Evolutionary conservation across 2,113 vertebrate species (phyloP), one percentile per base, ranked within the genome.

Genomic region (Oriolus oriolus): DNA sequence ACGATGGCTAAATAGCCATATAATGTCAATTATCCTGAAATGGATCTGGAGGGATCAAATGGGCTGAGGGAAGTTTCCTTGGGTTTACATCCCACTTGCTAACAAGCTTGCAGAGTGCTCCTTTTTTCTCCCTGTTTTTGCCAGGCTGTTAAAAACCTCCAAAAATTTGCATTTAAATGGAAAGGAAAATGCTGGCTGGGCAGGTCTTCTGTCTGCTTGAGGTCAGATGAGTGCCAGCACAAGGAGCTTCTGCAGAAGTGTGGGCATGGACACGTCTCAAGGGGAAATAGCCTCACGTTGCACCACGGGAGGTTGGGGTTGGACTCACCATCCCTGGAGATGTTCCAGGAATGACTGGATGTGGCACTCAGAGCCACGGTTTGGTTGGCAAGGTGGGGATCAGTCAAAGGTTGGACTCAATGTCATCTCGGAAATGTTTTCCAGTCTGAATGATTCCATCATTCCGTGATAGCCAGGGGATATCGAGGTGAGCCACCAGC

Each of bases 401-500:
- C 8, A 10, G 30, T 3, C 50, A 26, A 13, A 49, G 44, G 13
- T 10, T 66, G 52, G 42, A 17, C 8, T 31, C 2, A 0, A 16
- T 41, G 42, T n/a, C n/a, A 2, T 10, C 60, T 16, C 11, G 44
- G 50, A 41, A 6, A 9, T 30, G 16, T 21, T 49, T 66, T 41
- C 50, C 50, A 49, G 1, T 5, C 42, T 7, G 28, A 41, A 4
- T 5, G 11, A 30, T 49, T 47, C 41, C 69, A 56, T 4, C 15
- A n/a, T 23, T 39, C 50, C 31, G 2, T 5, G 60, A 30, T 3
- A 2, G 3, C 33, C 52, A 61, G 42, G 41, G 54, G 15, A 23
- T 18, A 21, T 4, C 28, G 23, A 39, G 61, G 27, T 2, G 49
- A 59, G 35, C 12, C 22, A 0, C 44, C 33, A 11, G 1, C 1